Evolutionary conservation across 2,888 invertebrate genomes (phyloP), one percentile per base, ranked within the genome.

Genomic region (Tiliacea aurago): DNA sequence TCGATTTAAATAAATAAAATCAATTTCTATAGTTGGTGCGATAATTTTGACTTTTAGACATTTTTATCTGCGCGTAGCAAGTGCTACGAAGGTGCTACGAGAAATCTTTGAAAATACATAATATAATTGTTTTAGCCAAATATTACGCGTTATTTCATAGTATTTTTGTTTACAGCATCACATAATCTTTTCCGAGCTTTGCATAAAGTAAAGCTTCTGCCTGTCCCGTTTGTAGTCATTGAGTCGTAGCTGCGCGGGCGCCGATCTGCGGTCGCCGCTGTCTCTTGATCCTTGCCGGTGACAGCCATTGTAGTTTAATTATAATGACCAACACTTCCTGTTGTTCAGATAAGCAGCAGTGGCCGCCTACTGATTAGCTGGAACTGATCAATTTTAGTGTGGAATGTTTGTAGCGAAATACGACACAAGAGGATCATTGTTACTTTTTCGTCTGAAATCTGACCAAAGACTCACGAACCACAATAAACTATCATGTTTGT

Each of bases 281-380:
- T 80, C 76, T 83, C 81, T 85, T 81, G 84, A 86, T 87, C 82
- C 76, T 58, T 55, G 85, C 64, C 81, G 78, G 84, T 85, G 73
- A 81, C 76, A 87, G 76, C 73, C 73, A 75, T 78, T 83, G 75
- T 84, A 80, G 72, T 85, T 76, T 76, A 72, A 81, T 82, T 82
- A 85, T 80, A 77, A 81, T 78, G 85, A 85, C 84, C 76, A 87
- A 76, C 75, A 78, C 85, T 85, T 85, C 85, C 87, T 81, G 84
- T 69, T 73, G 81, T 79, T 78, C 59, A 70, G 68, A 85, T 73
- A 80, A 73, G 68, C 51, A 65, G 62, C 63, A 62, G 65, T 70
- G 66, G 56, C 41, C 68, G 56, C 41, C 68, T 41, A 64, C 76
- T 73, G 87, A 85, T 85, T 87, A 87, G 74, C 69, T 77, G 72